Evolutionary conservation across 2,797 vertebrate species (phyloP), one percentile per base, ranked within the genome.

Genomic region (Premnoplex brunnescens): DNA sequence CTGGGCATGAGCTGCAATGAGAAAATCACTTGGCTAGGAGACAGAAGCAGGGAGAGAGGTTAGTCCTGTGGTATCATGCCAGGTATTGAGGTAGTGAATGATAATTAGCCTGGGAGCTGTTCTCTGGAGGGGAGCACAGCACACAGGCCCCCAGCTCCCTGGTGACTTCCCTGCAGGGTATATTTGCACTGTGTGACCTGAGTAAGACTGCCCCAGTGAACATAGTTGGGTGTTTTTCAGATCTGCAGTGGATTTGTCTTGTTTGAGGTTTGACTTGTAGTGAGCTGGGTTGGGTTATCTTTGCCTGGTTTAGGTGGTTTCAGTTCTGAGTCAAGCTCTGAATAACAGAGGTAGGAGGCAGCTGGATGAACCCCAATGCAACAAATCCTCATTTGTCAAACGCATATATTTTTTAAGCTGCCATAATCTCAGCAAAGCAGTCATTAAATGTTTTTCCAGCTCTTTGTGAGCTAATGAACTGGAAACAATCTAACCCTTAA

Each of bases 281-380:
- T 10, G 36, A 39, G 27, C 82, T 64, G 66, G 19, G 27, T 17
- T 16, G 9, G 36, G 37, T 83, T 71, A 2, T 54, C 64, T 41
- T 7, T 60, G 64, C 43, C 55, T n/a, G 51, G 13, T 55, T 89
- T n/a, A 79, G 55, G 59, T 3, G 1, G 39, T 46, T 75, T 28
- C 60, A 60, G 56, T 49, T 88, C 89, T 74, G 89, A 83, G 64
- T 93, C 89, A 77, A 44, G 52, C 37, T 89, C 56, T 85, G 76
- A 89, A 41, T 89, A 79, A 88, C 14, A 68, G 62, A 88, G 66
- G 89, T 58, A 43, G 93, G 85, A 96, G 84, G 79, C 66, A 91
- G 77, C 88, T 91, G 88, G 67, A 82, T 69, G 63, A 82, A 49
- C 88, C 81, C 63, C 7, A 72, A 7, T 72, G 74, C 56, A 83